Evolutionary conservation across 2,113 vertebrate species (phyloP).

Genomic region (Serilophus lunatus): DNA sequence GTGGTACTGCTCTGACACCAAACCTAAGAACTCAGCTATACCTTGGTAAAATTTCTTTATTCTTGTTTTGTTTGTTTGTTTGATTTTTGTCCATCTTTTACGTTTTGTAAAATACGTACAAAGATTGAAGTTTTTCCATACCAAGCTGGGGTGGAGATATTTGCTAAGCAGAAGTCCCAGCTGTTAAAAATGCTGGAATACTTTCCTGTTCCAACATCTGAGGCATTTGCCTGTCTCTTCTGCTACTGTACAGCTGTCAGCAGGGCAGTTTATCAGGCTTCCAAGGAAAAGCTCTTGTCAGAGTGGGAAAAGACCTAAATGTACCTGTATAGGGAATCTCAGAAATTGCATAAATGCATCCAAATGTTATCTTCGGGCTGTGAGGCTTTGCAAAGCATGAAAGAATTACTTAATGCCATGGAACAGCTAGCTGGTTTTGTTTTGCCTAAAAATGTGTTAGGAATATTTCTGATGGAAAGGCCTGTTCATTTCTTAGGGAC

Average conservation of each 20-base stretch:
- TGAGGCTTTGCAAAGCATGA: not conserved
- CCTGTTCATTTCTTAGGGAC: conserved; percentile 25
- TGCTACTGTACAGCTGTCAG: not conserved
- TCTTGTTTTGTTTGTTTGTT: not conserved
- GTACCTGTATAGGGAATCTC: not conserved
- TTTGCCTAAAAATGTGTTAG: conserved; percentile 35
- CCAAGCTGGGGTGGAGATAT: not conserved
- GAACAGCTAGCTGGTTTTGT: not conserved
- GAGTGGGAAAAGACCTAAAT: not conserved
- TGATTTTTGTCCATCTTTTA: not conserved
- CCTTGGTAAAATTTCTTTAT: not conserved
- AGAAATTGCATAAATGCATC: not conserved
- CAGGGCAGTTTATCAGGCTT: not conserved
- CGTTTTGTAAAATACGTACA: not conserved
- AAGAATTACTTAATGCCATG: not conserved
- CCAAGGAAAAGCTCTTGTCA: not conserved
- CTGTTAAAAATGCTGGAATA: not conserved
- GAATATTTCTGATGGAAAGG: conserved; percentile 20
- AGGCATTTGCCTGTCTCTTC: not conserved
- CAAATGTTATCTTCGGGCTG: not conserved
- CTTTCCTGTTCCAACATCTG: not conserved
- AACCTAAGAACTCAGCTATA: not conserved
- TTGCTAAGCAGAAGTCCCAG: not conserved
- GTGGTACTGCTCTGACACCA: not conserved
- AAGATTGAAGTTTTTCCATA: not conserved